Percentiles rank a stretch among this genome's conserved stretches.
These are phyloP conservation scores for Stichodactyla mertensii DNA, from an alignment of 64 coral and sea anemone genomes.

Conservation along the genomic window DNA sequence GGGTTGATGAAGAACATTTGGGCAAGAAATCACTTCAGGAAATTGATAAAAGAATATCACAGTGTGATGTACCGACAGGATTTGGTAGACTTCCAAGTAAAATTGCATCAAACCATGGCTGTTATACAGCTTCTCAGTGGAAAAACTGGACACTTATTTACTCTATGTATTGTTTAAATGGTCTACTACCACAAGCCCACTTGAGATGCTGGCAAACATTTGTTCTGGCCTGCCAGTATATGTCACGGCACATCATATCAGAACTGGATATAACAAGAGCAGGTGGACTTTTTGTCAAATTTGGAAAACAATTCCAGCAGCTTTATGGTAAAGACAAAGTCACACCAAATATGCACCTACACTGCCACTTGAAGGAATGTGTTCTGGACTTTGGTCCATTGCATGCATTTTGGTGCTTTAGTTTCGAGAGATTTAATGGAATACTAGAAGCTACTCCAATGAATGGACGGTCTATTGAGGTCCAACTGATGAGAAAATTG, in stretches of 20 bases:
- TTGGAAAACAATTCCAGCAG: too few species aligned
- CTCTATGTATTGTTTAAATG: slow-evolving; percentile 31
- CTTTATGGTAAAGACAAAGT: too few species aligned
- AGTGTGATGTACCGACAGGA: slow-evolving; percentile 22
- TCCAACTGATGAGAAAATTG: too few species aligned
- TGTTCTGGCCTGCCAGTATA: background rate
- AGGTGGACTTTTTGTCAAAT: background rate
- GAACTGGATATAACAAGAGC: too few species aligned
- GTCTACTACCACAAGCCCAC: slow-evolving; percentile 20
- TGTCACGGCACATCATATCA: too few species aligned
- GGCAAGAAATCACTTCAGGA: slow-evolving; percentile 12
- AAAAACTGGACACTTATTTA: slow-evolving; percentile 40
- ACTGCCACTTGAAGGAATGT: too few species aligned
- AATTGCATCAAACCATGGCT: slow-evolving; percentile 46
- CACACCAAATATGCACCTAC: too few species aligned
- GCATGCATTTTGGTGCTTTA: too few species aligned
- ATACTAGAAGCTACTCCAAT: too few species aligned
- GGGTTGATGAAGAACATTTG: slow-evolving; percentile 2
- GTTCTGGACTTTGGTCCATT: too few species aligned
- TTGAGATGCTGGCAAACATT: slow-evolving; percentile 44
- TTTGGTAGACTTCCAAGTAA: slow-evolving; percentile 29
- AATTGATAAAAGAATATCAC: slow-evolving; percentile 23
- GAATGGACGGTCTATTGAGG: too few species aligned
- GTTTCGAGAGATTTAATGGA: too few species aligned
- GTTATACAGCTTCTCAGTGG: slow-evolving; percentile 50